Conservation (phyloP, 2,888 invertebrate genomes). For the Xestobium rufovillosum region DNA sequence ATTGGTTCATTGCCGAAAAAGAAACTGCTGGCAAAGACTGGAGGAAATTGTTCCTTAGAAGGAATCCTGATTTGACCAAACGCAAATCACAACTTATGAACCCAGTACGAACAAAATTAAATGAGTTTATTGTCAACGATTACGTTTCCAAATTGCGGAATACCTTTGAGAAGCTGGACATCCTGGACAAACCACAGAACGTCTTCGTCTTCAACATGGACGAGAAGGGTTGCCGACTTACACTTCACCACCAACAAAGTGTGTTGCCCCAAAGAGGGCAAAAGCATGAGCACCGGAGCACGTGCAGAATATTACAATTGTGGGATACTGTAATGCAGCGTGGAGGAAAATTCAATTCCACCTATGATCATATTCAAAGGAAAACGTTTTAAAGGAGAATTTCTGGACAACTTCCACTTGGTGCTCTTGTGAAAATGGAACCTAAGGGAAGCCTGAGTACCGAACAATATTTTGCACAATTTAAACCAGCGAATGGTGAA, state of each 20-base stretch:
- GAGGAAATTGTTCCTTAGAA: background rate
- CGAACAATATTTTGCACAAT: background rate
- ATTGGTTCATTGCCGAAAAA: background rate
- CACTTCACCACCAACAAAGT: constrained; percentile 1
- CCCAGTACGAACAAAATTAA: background rate
- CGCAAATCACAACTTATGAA: background rate
- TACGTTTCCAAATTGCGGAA: background rate
- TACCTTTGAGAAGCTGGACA: background rate
- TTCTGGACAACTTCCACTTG: background rate
- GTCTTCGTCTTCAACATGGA: background rate
- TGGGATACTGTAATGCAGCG: constrained; percentile 1
- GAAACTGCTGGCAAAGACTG: constrained; percentile 2
- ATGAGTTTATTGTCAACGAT: background rate
- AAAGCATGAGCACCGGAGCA: background rate
- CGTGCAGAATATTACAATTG: background rate
- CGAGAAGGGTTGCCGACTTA: constrained; percentile 1
- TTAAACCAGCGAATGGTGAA: background rate
- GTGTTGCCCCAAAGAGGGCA: background rate
- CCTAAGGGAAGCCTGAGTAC: background rate
- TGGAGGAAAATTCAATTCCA: background rate
- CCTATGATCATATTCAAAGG: constrained; percentile 1
- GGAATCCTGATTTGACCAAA: background rate
- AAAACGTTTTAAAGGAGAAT: background rate
- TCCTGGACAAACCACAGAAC: background rate
- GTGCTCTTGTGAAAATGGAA: background rate